These are phyloP conservation scores for Callipepla californica DNA, from an alignment of 2,113 vertebrate species.

Conservation along the genomic window DNA sequence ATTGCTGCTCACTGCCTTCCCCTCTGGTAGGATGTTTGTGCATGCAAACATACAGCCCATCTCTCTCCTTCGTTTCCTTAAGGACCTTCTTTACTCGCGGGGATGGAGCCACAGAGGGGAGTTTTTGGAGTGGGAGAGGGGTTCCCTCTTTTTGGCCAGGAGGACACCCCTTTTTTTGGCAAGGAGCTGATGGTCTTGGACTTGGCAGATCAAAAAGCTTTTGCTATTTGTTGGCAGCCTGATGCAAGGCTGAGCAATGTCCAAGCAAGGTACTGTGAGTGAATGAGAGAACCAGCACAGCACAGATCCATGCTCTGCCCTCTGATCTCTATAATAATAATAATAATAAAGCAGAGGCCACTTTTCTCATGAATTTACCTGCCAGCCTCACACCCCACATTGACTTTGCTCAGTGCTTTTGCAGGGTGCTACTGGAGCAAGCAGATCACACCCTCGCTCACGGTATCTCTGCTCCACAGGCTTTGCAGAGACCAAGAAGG, in stretches of 20 bases:
- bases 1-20: background rate
- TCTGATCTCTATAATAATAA: background rate
- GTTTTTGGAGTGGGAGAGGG: background rate
- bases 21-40: background rate
- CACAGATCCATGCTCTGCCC: rapidly evolving
- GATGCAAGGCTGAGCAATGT: background rate
- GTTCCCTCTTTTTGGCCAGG: background rate
- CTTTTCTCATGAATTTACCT: too few species aligned
- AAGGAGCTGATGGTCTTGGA: background rate
- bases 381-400: background rate
- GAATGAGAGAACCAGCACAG: background rate
- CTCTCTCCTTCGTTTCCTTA: background rate
- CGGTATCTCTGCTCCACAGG: background rate
- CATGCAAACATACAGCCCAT: background rate
- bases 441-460: background rate
- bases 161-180: background rate
- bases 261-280: too few species aligned
- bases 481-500: constrained; percentile 69
- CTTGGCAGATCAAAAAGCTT: background rate
- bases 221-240: background rate
- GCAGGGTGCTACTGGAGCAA: background rate
- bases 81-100: background rate
- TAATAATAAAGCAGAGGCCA: too few species aligned
- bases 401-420: rapidly evolving
- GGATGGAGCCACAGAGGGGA: rapidly evolving